Percentiles rank a stretch among this genome's conserved stretches.
Conservation (phyloP, 2,888 invertebrate genomes). For the Drosophila infuscata region DNA sequence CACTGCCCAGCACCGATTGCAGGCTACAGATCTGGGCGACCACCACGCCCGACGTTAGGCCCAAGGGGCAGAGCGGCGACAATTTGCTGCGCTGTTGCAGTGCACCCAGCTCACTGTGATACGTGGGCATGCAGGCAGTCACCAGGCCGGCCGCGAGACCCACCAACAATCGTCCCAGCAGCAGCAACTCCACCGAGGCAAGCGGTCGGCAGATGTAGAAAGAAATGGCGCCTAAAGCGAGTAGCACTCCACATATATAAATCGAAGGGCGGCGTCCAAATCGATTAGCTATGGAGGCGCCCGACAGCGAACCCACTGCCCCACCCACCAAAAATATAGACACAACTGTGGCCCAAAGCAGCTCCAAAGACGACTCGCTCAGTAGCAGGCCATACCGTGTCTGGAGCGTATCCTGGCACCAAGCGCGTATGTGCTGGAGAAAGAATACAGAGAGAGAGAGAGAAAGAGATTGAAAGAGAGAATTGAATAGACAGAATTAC, state of each 20-base stretch:
- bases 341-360: slow-evolving; percentile 93
- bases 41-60: slow-evolving; percentile 84
- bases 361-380: slow-evolving; percentile 85
- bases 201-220: slow-evolving; percentile 89
- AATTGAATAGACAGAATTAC: not conserved
- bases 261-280: slow-evolving; percentile 89
- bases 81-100: slow-evolving; percentile 91
- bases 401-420: slow-evolving; percentile 90
- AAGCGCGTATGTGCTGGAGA: slow-evolving; percentile 87
- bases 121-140: slow-evolving; percentile 95
- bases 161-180: slow-evolving; percentile 90
- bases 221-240: slow-evolving; percentile 88
- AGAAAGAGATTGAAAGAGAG: not conserved
- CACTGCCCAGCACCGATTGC: slow-evolving; percentile 86
- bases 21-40: slow-evolving; percentile 83
- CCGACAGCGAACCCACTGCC: slow-evolving; percentile 92
- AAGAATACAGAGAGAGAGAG: not conserved
- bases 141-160: slow-evolving; percentile 93
- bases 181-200: slow-evolving; percentile 91
- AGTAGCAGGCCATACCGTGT: slow-evolving; percentile 87
- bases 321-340: slow-evolving; percentile 96
- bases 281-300: slow-evolving; percentile 91
- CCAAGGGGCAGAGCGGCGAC: slow-evolving; percentile 90
- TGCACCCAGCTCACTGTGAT: slow-evolving; percentile 94
- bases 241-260: slow-evolving; percentile 89